Base-by-base conservation (phyloP, 2,797 vertebrate genomes). In the Coendou prehensilis region DNA sequence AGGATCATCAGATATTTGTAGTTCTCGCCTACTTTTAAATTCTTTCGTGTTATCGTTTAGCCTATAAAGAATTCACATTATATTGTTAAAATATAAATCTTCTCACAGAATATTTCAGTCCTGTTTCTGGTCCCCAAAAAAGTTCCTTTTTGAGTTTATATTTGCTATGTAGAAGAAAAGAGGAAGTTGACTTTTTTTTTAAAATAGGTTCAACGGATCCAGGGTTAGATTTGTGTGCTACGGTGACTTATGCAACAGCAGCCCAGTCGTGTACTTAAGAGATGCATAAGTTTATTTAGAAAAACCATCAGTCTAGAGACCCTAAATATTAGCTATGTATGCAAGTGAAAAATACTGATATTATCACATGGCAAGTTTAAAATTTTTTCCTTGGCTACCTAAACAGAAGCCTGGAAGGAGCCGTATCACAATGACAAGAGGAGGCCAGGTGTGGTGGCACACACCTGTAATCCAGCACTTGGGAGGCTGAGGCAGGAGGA, bases 101-200 rank as follows among this genome's bases (percentile, higher is more conserved):
- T 92, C 73, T 89, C 79, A 47, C 78, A 92, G 84, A 88, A 71
- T 71, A 75, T 50, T 90, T 95, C 37, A 54, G 81, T 54, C 85
- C 56, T 84, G 9, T 59, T 67, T 94, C 78, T 91, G 50, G n/a
- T 28, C 80, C 23, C 83, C 9, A 95, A 94, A 57, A 97, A 89
- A 22, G 33, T 52, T 18, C 30, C 37, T 87, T 94, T 93, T 56
- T 33, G 3, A 91, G 89, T 84, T 95, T 96, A 69, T 69, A 87
- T 95, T 96, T 91, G 75, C 30, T 89, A 41, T 82, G 88, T 95
- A 91, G 64, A 91, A 82, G 4, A 93, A 90, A 90, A 94, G 82
- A 78, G 33, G 84, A 95, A 96, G 89, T 94, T 93, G 54, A 91
- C 54, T 71, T 47, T 13, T 15, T 23, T 71, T 89, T 64, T 37